phyloP scores from a whole-genome alignment of 2,113 vertebrate genomes.

The Bos javanicus region DNA sequence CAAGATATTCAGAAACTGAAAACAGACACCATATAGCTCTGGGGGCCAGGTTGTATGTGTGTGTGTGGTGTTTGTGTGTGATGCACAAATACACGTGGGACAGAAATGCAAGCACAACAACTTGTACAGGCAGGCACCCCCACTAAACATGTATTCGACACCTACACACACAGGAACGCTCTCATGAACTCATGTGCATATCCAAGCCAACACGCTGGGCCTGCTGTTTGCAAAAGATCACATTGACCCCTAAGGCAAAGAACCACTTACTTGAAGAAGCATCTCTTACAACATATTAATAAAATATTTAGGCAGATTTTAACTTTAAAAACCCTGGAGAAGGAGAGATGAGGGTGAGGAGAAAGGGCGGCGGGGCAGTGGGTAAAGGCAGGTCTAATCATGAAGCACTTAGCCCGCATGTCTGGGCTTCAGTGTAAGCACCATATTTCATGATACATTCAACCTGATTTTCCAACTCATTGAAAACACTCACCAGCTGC shows the following conservation, averaged over 20 bases:
- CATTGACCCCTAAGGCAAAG: conserved; percentile 6
- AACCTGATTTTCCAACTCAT: conserved; percentile 51
- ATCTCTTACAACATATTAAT: conserved; percentile 48
- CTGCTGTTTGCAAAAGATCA: not conserved
- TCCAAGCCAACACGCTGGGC: not conserved
- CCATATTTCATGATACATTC: conserved; percentile 26
- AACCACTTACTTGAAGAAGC: conserved; percentile 6
- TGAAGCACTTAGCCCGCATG: not conserved
- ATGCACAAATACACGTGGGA: not conserved
- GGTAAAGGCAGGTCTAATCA: not conserved
- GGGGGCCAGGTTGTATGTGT: not conserved
- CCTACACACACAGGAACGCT: not conserved
- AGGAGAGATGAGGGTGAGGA: not conserved
- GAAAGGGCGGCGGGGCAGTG: not conserved
- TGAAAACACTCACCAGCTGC: conserved; percentile 36
- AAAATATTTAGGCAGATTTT: conserved; percentile 46
- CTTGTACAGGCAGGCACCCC: too few relatives aligned
- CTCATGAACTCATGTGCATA: not conserved
- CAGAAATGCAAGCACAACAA: not conserved
- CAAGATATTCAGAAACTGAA: not conserved
- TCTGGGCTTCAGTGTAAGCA: not conserved
- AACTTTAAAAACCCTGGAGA: conserved; percentile 41
- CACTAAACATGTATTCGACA: not conserved
- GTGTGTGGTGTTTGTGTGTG: not conserved
- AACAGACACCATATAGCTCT: not conserved